Evolutionary conservation across 1,140 invertebrate species (phyloP).

Genomic region (Pseudomyrmex gracilis): DNA sequence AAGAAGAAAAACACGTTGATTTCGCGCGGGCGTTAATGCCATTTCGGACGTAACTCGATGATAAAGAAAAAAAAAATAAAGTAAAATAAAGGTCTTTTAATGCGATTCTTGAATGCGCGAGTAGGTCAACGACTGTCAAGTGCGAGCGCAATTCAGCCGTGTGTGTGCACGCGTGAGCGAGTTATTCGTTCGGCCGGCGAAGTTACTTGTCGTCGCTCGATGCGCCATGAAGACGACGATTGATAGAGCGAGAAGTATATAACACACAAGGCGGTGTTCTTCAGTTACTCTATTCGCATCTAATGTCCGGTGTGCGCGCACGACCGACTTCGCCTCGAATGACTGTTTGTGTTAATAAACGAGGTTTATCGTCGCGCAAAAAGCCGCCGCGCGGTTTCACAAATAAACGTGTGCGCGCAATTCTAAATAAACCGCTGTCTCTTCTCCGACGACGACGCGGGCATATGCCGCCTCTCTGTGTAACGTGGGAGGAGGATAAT

Average conservation of each 20-base stretch:
- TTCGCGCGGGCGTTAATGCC: neutral
- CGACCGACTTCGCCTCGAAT: neutral
- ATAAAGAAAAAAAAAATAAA: neutral
- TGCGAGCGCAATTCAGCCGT: neutral
- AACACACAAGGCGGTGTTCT: neutral
- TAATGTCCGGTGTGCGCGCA: conserved; percentile 7
- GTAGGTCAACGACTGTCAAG: neutral
- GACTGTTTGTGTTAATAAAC: conserved; percentile 54
- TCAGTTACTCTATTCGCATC: conserved; percentile 17
- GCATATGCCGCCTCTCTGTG: neutral
- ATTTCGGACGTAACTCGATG: neutral
- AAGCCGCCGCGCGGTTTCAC: conserved; percentile 12
- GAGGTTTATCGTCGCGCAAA: conserved; percentile 26
- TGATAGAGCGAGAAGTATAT: neutral
- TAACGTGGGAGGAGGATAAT: too few relatives aligned
- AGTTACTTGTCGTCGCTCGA: neutral
- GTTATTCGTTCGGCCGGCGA: too few relatives aligned
- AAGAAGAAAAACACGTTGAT: neutral
- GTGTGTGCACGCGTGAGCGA: too few relatives aligned
- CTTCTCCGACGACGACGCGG: neutral
- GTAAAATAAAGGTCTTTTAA: neutral
- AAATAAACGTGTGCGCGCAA: conserved; percentile 10
- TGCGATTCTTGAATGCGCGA: too few relatives aligned
- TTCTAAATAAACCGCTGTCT: conserved; percentile 4
- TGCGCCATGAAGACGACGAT: neutral